Conservation (phyloP, 2,888 invertebrate genomes). For the Metopia argyrocephala region DNA sequence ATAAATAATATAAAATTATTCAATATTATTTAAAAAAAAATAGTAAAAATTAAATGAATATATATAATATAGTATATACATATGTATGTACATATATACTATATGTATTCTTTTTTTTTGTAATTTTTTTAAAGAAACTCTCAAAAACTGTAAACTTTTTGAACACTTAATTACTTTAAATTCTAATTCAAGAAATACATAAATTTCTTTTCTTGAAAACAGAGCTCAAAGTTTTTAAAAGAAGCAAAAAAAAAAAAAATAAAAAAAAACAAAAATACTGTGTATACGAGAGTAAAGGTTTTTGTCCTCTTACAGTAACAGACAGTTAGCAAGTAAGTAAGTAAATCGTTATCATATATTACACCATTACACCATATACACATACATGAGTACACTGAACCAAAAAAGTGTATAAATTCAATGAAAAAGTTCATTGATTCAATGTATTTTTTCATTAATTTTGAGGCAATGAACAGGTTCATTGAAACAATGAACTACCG, state of each 20-base stretch:
- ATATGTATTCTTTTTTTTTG: too few relatives aligned
- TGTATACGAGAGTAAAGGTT: conserved; percentile 42
- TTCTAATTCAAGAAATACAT: not conserved
- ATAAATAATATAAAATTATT: not conserved
- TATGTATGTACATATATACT: too few relatives aligned
- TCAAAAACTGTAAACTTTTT: too few relatives aligned
- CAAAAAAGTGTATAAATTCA: too few relatives aligned
- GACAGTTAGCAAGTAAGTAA: conserved; percentile 51
- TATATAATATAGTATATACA: too few relatives aligned
- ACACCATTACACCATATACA: conserved; percentile 11
- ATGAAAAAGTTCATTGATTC: too few relatives aligned
- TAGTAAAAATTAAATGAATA: not conserved
- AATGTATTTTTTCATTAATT: too few relatives aligned
- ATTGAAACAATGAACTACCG: too few relatives aligned
- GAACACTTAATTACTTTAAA: not conserved
- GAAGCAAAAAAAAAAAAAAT: not conserved
- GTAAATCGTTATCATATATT: conserved; percentile 35
- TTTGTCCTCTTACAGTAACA: conserved; percentile 60
- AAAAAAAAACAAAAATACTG: conserved; percentile 13
- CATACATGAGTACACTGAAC: not conserved
- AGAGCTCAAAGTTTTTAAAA: not conserved
- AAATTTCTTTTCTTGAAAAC: not conserved
- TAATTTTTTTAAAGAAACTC: too few relatives aligned
- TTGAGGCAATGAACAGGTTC: too few relatives aligned
- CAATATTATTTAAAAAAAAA: not conserved